Evolutionary conservation across 2,888 invertebrate species (phyloP), one percentile per base, ranked within the genome.

Genomic region (Timema cristinae): DNA sequence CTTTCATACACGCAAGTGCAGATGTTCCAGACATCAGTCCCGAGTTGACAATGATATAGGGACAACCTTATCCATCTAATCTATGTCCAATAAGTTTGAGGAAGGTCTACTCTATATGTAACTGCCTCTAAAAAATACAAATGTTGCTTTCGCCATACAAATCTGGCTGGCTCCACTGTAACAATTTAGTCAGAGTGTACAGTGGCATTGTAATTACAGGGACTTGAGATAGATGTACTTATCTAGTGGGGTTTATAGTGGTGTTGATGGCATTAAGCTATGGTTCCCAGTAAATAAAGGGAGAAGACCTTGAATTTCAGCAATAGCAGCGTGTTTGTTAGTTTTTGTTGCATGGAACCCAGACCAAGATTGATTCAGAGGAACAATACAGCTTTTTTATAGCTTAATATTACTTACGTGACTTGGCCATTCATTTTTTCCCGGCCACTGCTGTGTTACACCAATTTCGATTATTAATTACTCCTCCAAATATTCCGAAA

Each of bases 21-120:
- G 56, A 56, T 56, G 56, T 56, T 56, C 16, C 56, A 56, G 56
- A 56, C 56, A 56, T 56, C 56, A 56, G 11, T 4, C 56, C 56
- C n/a, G 56, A 56, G 56, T 56, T 56, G 56, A 1, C 56, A 56
- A 56, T 56, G 56, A 56, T 56, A 13, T 4, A 10, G n/a, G 56
- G 6, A 5, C 56, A 56, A 11, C 56, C 56, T 13, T 5, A 56
- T 13, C n/a, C 56, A 56, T 56, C 56, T 11, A 56, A 56, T n/a
- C 5, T 56, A 8, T 56, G 56, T 56, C 7, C 56, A 56, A 10
- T 56, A 7, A 56, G 56, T 56, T 56, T 56, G 9, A 56, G 7
- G 56, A 56, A 10, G 56, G n/a, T 7, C 56, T 56, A 1, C 56
- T 56, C 56, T 56, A 56, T 56, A 7, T 56, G 13, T 1, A 56